A percentile compares a stretch with the other conserved stretches of the same genome.
Conservation (phyloP, 2,888 invertebrate genomes). For the Sabellastarte sp. region DNA sequence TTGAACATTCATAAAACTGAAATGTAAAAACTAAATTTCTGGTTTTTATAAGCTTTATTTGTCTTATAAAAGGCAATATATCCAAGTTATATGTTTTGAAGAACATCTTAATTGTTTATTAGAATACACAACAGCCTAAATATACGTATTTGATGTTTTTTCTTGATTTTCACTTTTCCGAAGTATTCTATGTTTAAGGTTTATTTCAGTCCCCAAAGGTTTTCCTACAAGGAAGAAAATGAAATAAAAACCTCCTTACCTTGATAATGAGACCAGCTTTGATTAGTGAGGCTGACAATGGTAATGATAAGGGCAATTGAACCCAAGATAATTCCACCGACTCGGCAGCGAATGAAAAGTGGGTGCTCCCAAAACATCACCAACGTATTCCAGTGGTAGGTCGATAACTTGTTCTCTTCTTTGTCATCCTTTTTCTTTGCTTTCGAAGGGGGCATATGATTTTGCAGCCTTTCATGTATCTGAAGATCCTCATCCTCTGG, state of each 20-base stretch:
- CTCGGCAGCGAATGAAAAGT: slow-evolving; percentile 45
- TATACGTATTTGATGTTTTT: too few relatives aligned
- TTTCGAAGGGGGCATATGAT: neutral
- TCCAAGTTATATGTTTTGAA: too few relatives aligned
- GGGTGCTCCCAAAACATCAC: slow-evolving; percentile 54
- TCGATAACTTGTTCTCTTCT: slow-evolving; percentile 30
- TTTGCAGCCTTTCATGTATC: neutral
- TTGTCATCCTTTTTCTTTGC: neutral
- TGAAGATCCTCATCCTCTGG: neutral
- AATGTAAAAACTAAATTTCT: too few relatives aligned
- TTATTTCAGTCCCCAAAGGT: too few relatives aligned
- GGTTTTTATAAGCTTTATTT: too few relatives aligned
- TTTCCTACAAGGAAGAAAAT: too few relatives aligned
- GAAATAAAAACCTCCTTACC: slow-evolving; percentile 7
- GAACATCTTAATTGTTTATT: too few relatives aligned
- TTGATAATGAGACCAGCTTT: slow-evolving; percentile 12
- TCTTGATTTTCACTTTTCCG: too few relatives aligned
- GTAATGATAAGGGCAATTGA: slow-evolving; percentile 33
- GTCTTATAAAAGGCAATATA: too few relatives aligned
- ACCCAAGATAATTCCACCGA: slow-evolving; percentile 43
- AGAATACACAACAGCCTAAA: too few relatives aligned
- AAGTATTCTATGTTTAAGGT: too few relatives aligned
- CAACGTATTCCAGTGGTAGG: slow-evolving; percentile 46
- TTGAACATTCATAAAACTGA: too few relatives aligned
- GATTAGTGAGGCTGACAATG: slow-evolving; percentile 10